Conservation (phyloP, 2,113 vertebrate genomes). For the Actenoides hombroni region DNA sequence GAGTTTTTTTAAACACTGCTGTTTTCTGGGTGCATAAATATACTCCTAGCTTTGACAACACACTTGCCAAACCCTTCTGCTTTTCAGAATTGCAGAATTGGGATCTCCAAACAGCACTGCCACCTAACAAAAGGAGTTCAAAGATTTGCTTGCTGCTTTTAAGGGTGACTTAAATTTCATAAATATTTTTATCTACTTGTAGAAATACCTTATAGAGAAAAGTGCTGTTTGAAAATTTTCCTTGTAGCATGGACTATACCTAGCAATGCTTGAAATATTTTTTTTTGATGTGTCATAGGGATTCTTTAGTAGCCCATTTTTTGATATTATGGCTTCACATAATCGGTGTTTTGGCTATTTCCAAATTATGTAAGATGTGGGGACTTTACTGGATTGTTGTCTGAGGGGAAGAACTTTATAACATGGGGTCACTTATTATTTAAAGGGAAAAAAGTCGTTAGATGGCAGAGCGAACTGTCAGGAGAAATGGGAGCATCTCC, state of each 20-base stretch:
- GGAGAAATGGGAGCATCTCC: not conserved
- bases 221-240: not conserved
- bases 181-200: not conserved
- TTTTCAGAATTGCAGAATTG: not conserved
- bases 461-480: not conserved
- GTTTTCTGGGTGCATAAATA: not conserved
- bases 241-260: not conserved
- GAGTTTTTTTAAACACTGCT: not conserved
- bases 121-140: not conserved
- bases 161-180: not conserved
- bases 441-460: not conserved
- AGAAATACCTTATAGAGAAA: not conserved
- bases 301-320: not conserved
- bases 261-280: not conserved
- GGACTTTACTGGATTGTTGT: not conserved
- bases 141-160: not conserved
- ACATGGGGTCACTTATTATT: not conserved
- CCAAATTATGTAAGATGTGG: not conserved
- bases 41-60: not conserved
- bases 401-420: not conserved
- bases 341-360: not conserved
- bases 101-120: not conserved
- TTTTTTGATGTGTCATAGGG: not conserved
- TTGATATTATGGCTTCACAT: not conserved
- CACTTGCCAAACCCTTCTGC: not conserved